A percentile compares a stretch with the other conserved stretches of the same genome.
These are phyloP conservation scores for Pseudolycoriella hygida DNA, from an alignment of 2,888 invertebrate species.

Conservation along the genomic window DNA sequence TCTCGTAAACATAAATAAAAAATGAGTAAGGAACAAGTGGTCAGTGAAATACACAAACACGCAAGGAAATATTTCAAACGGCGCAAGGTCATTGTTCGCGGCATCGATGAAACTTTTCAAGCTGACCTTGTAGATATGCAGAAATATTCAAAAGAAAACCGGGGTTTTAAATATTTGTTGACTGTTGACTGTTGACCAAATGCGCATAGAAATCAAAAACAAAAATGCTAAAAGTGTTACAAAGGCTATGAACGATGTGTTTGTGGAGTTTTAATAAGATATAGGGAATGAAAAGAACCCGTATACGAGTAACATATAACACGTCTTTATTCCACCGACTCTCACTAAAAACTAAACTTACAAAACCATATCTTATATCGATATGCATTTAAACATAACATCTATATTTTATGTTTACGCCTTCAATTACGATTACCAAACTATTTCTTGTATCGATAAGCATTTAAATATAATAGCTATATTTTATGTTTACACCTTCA, in stretches of 20 bases:
- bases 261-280: neutral
- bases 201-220: conserved; percentile 21
- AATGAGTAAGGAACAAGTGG: conserved; percentile 11
- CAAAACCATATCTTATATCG: no score
- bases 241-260: conserved; percentile 8
- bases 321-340: no score
- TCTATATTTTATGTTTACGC: no score
- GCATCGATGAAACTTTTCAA: conserved; percentile 26
- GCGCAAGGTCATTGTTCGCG: conserved; percentile 18
- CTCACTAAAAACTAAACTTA: no score
- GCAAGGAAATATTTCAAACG: conserved; percentile 21
- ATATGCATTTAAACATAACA: no score
- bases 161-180: conserved; percentile 19
- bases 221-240: conserved; percentile 18
- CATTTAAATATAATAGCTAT: no score
- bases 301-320: no score
- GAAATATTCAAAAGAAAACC: conserved; percentile 17
- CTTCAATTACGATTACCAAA: no score
- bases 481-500: no score
- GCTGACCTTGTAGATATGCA: conserved; percentile 24
- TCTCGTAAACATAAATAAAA: neutral
- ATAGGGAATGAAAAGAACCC: no score
- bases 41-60: conserved; percentile 21
- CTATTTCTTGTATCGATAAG: no score
- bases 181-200: conserved; percentile 24